Evolutionary conservation across 2,888 invertebrate genomes (phyloP).

Genomic region (Nephrotoma appendiculata): DNA sequence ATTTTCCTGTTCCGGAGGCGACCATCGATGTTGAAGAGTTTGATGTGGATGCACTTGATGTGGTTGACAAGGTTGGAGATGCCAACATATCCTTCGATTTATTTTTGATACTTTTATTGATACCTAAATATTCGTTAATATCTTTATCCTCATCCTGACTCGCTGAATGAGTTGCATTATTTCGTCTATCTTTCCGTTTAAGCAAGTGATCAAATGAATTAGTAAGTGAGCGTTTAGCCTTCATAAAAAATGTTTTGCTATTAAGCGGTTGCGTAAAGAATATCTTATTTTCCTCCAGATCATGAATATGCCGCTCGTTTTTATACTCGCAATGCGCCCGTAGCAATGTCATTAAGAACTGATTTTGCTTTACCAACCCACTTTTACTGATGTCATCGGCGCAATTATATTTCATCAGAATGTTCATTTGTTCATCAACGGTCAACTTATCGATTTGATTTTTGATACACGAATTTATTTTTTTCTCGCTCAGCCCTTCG

Average conservation of each 20-base stretch:
- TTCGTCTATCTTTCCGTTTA: constrained; percentile 57
- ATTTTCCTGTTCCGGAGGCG: constrained; percentile 18
- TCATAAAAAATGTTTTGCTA: constrained; percentile 71
- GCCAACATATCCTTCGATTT: background rate
- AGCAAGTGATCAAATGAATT: constrained; percentile 72
- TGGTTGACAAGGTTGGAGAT: background rate
- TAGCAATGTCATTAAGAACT: constrained; percentile 81
- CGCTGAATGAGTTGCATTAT: background rate
- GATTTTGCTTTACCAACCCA: constrained; percentile 60
- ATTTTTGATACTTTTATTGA: background rate
- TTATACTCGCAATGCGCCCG: constrained; percentile 80
- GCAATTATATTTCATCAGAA: constrained; percentile 69
- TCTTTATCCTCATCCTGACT: background rate
- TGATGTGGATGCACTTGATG: background rate
- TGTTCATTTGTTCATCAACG: constrained; percentile 67
- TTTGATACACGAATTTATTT: constrained; percentile 62
- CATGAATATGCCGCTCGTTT: constrained; percentile 76
- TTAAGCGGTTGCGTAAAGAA: constrained; percentile 73
- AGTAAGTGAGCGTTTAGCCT: constrained; percentile 68
- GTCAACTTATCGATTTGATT: constrained; percentile 63
- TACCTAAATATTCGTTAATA: background rate
- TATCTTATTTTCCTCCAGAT: constrained; percentile 75
- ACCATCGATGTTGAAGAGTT: background rate
- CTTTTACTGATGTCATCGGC: constrained; percentile 57
- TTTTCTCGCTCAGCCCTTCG: constrained; percentile 68